Evolutionary conservation across 2,797 vertebrate genomes (phyloP).

Genomic region (Mergus octosetaceus): DNA sequence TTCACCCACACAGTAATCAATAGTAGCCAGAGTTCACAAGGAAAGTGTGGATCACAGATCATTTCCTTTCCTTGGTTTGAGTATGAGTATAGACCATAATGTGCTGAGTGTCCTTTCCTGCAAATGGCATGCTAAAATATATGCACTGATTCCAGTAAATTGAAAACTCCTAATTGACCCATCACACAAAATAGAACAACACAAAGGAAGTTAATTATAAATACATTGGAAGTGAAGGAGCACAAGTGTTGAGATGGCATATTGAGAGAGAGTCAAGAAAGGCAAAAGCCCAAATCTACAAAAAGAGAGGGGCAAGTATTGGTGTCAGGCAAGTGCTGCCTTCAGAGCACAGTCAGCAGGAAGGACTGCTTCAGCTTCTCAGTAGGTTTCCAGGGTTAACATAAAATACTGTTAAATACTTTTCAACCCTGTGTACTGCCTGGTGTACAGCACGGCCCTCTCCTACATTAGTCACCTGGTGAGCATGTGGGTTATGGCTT

Average conservation of each 20-base stretch:
- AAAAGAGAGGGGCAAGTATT: accelerated
- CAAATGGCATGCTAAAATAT: constrained; percentile 5
- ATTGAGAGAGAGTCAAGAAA: neutral
- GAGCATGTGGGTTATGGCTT: neutral
- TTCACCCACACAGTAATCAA: constrained; percentile 15
- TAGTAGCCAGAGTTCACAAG: constrained; percentile 39
- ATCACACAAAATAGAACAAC: neutral
- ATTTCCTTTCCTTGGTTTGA: constrained; percentile 44
- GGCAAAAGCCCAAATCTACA: neutral
- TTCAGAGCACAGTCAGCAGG: neutral
- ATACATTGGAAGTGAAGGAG: neutral
- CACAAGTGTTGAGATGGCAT: neutral
- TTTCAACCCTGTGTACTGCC: neutral
- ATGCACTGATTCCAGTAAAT: neutral
- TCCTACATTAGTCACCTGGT: neutral
- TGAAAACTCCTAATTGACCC: constrained; percentile 22
- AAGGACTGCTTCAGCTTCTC: neutral
- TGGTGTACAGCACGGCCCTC: neutral
- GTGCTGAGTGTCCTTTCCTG: constrained; percentile 50
- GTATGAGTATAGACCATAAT: constrained; percentile 24
- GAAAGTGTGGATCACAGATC: neutral
- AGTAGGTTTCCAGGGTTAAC: neutral
- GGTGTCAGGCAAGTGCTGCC: neutral
- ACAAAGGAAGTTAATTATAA: neutral
- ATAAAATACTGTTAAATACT: neutral